Base-by-base conservation (phyloP, 2,888 invertebrate genomes). In the Atethmia centrago region DNA sequence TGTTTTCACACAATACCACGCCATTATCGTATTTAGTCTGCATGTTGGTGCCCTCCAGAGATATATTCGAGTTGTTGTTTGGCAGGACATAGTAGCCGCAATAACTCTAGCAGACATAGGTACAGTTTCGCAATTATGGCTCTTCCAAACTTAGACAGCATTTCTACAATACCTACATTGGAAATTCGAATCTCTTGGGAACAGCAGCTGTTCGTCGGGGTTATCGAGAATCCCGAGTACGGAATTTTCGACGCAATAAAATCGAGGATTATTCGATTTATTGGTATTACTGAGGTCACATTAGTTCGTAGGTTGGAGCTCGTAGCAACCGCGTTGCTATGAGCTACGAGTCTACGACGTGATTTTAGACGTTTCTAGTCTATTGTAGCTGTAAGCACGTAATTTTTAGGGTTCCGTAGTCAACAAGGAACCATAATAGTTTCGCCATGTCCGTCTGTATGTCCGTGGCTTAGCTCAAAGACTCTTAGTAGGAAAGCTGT, bases 261-360 rank as follows among this genome's bases (percentile, higher is more conserved):
- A 74, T 67, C 28, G 56, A 28, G 56, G 28, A 78, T 73, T 59
- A 81, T 81, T 78, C 59, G 74, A 80, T 80, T 77, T 80, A 77
- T 67, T 74, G 45, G 21, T 78, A 59, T 62, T 61, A n/a, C 28
- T 28, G 63, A 74, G 56, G 74, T 74, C 63, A 74, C 67, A 65
- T 68, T 69, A 49, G 45, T 62, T 72, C 58, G 64, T 59, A 62
- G 40, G 16, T 65, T 51, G 77, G n/a, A 69, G 64, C 66, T 63
- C 77, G 67, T 77, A 77, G 77, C 63, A 56, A 25, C 59, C 12
- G 25, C 64, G 79, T 65, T 65, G 68, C 74, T 8, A 8, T 31
- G 53, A 68, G 53, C 64, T 49, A 55, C 62, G 55, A 47, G n/a
- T n/a, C 47, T 53, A 28, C 49, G 51, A 71, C 25, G 59, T 45